Evolutionary conservation across 2,113 vertebrate species (phyloP).

Genomic region (Cyphomyrus discorhynchus): DNA sequence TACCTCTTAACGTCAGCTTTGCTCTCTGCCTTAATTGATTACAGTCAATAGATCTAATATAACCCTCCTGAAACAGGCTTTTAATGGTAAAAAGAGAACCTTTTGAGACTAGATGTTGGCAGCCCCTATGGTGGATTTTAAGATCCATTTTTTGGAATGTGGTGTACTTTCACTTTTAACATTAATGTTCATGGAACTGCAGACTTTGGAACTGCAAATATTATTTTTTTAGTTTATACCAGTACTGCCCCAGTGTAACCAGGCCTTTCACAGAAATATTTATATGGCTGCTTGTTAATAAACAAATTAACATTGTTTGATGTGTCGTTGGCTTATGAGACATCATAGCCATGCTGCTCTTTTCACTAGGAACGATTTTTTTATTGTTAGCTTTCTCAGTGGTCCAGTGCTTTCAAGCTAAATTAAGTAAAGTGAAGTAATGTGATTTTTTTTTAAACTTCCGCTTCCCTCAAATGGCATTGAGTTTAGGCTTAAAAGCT

Average conservation of each 20-base stretch:
- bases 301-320: neutral
- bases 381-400: conserved; percentile 6
- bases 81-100: neutral
- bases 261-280: neutral
- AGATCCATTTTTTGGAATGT: neutral
- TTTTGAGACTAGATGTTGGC: neutral
- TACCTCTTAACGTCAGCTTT: neutral
- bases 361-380: neutral
- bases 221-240: too few relatives aligned
- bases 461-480: conserved; percentile 2
- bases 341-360: neutral
- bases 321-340: neutral
- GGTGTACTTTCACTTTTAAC: neutral
- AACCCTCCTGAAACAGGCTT: neutral
- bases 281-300: neutral
- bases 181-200: too few relatives aligned
- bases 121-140: neutral
- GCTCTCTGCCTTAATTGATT: neutral
- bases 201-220: too few relatives aligned
- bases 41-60: neutral
- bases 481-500: conserved; percentile 13
- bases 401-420: conserved; percentile 12
- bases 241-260: neutral
- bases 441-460: neutral
- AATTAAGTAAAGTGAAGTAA: conserved; percentile 5